Percentiles rank a stretch among this genome's conserved stretches.
phyloP scores from a whole-genome alignment of 2,888 invertebrate species.

The Coelogynopora nodosa region DNA sequence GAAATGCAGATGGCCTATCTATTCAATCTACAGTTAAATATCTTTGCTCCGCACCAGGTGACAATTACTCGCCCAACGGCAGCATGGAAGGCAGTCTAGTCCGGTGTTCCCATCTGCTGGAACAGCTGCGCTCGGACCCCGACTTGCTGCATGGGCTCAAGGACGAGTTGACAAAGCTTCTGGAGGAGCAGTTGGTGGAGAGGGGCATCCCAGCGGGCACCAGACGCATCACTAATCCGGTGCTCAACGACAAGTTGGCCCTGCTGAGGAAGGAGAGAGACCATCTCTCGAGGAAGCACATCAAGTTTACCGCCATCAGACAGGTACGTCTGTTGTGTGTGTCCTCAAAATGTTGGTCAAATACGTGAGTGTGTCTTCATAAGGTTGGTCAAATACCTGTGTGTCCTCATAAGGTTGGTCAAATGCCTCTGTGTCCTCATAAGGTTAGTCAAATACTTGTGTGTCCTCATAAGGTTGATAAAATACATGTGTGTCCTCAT shows the following conservation, averaged over 20 bases:
- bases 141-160: slow-evolving; percentile 54
- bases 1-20: too few species aligned
- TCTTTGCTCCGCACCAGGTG: neutral
- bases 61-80: neutral
- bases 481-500: too few species aligned
- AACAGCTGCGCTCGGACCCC: slow-evolving; percentile 54
- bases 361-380: too few species aligned
- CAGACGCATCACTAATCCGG: slow-evolving; percentile 51
- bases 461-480: too few species aligned
- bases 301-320: slow-evolving; percentile 15
- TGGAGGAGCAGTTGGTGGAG: slow-evolving; percentile 55
- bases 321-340: too few species aligned
- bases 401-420: too few species aligned
- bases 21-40: too few species aligned
- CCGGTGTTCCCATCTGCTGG: slow-evolving; percentile 49
- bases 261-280: slow-evolving; percentile 53
- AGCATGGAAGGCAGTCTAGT: neutral
- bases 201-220: slow-evolving; percentile 55
- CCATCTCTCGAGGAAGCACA: slow-evolving; percentile 47
- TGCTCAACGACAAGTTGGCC: slow-evolving; percentile 52
- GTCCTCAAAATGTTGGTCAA: too few species aligned
- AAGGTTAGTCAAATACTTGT: too few species aligned
- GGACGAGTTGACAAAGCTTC: slow-evolving; percentile 53
- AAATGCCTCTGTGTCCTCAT: too few species aligned
- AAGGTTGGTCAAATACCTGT: too few species aligned